Evolutionary conservation across 1,140 invertebrate species (phyloP), one percentile per base, ranked within the genome.

Genomic region (Hypothenemus hampei): DNA sequence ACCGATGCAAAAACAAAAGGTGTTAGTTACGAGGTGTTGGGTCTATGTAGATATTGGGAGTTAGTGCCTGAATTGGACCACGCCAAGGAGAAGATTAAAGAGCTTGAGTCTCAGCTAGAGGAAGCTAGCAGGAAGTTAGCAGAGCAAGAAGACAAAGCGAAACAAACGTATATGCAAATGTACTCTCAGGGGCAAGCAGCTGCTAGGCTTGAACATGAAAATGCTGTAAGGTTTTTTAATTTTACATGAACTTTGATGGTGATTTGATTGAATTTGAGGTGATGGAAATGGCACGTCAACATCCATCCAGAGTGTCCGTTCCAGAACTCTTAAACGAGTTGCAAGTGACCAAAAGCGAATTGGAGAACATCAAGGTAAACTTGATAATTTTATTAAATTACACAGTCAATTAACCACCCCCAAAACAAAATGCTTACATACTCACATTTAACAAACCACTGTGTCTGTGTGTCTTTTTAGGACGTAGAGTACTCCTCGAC

Each of bases 331-430:
- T 89, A 61, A 81, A 86, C 67, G 85, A 91, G 67, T 72, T 91
- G 56, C 84, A 87, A 68, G 80, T 84, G 49, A 88, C 87, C 10
- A 85, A 89, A 73, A 82, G 80, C 29, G 87, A 91, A 75, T 77
- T 91, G 65, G 87, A 90, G 69, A 88, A 87, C 71, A 79, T 91
- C 63, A 85, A 86, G 81, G 87, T 91, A 78, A 80, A 77, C 15
- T 37, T 37, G 7, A 1, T 11, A 11, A 8, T 13, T 31, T 3
- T 31, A 11, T 13, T 11, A 31, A 3, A 31, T 13, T 1, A 8
- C 26, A 11, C 10, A 31, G 13, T 11, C 13, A 3, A 11, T 31
- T 13, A 13, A 31, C 10, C 10, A 31, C 13, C 10, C 13, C 26
- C 26, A 37, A 10, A 13, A 37, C 15, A 37, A 37, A 13, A 37